Evolutionary conservation across 2,113 vertebrate genomes (phyloP).

Genomic region (Phyllostomus discolor): DNA sequence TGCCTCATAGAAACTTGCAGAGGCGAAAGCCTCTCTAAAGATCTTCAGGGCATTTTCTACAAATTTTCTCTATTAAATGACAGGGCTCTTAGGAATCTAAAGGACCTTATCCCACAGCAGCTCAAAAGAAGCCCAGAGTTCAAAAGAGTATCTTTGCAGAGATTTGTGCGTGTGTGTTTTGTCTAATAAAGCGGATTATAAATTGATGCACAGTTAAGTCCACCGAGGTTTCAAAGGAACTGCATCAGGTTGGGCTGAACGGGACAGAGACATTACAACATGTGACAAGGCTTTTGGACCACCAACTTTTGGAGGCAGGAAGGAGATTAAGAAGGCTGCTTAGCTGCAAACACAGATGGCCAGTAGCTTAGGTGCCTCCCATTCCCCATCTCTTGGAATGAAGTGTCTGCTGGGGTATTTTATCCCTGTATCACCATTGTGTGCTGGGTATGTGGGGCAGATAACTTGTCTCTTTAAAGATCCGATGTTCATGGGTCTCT

Average conservation of each 20-base stretch:
- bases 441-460: neutral
- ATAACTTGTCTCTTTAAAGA: neutral
- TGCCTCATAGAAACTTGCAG: constrained; percentile 7
- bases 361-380: neutral
- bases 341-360: neutral
- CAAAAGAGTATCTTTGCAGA: neutral
- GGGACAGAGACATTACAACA: neutral
- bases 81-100: neutral
- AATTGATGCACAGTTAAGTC: neutral
- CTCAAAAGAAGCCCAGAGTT: neutral
- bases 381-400: neutral
- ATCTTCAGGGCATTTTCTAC: neutral
- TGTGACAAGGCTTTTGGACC: neutral
- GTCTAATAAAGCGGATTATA: neutral
- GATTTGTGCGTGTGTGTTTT: neutral
- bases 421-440: neutral
- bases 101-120: neutral
- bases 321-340: neutral
- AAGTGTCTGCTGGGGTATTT: neutral
- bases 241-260: neutral
- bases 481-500: neutral
- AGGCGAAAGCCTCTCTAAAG: neutral
- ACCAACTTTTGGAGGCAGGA: neutral
- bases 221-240: neutral
- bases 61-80: neutral